Evolutionary conservation across 2,888 invertebrate species (phyloP), one percentile per base, ranked within the genome.

Genomic region (Archaeoteleia sp.): DNA sequence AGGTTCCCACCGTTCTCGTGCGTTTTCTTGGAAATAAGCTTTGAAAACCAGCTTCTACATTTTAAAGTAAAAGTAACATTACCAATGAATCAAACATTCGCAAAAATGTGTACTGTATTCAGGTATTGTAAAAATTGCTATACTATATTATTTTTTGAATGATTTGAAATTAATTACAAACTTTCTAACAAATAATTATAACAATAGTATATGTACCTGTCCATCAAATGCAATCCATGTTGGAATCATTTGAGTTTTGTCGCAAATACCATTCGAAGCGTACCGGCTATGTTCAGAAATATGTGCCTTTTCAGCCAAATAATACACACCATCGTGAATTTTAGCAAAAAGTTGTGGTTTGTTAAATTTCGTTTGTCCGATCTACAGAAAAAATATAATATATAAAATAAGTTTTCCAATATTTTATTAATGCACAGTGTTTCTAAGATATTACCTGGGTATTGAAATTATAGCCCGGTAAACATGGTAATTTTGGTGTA

Each of bases 151-250:
- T n/a, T n/a, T n/a, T n/a, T n/a, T n/a, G n/a, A n/a, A n/a, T n/a
- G n/a, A n/a, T n/a, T n/a, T n/a, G n/a, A n/a, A n/a, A n/a, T n/a
- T n/a, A n/a, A n/a, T n/a, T n/a, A n/a, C n/a, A n/a, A n/a, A n/a
- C n/a, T n/a, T n/a, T n/a, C n/a, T n/a, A n/a, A n/a, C n/a, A n/a
- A n/a, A n/a, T n/a, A n/a, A n/a, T n/a, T n/a, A n/a, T n/a, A n/a
- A n/a, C n/a, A n/a, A n/a, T n/a, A n/a, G n/a, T n/a, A n/a, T n/a
- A n/a, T n/a, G n/a, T 82, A 94, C 94, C 86, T 96, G 91, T 86
- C 95, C 94, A 81, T 97, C 96, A 82, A 92, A 95, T 61, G 93
- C 92, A 49, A 96, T 88, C 96, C 96, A 97, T 0, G 93, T 87
- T 0, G 96, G 96, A 42, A 93, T 82, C 72, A 92, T 92, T 0